Percentiles rank a stretch among this genome's conserved stretches.
Conservation (phyloP, 2,113 vertebrate species). For the Pomatostomus ruficeps region DNA sequence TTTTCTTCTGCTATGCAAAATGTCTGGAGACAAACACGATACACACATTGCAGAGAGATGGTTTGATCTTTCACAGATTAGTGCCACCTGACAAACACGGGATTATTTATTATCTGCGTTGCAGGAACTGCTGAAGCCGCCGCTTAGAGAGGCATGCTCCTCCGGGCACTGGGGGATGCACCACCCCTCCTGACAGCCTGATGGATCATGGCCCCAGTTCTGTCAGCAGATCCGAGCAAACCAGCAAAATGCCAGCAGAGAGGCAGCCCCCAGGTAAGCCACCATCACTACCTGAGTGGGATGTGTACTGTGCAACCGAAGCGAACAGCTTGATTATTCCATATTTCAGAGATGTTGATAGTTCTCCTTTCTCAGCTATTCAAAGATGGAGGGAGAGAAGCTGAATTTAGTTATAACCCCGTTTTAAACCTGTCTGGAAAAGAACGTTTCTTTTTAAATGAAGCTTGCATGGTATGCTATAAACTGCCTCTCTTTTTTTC, state of each 20-base stretch:
- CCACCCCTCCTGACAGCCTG: background rate
- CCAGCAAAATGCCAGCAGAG: background rate
- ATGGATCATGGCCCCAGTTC: background rate
- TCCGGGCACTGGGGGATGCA: background rate
- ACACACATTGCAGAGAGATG: background rate
- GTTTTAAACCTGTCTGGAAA: background rate
- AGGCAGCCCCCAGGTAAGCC: background rate
- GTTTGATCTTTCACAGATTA: constrained; percentile 46
- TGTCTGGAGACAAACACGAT: constrained; percentile 22
- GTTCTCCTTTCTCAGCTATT: background rate
- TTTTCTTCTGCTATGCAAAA: constrained; percentile 39
- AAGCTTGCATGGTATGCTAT: background rate
- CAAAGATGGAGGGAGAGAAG: background rate
- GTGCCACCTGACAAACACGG: background rate
- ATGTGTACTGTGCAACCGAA: background rate
- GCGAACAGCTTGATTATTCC: background rate
- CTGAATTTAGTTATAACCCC: background rate
- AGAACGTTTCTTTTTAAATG: background rate
- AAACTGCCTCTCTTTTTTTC: background rate
- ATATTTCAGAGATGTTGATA: background rate
- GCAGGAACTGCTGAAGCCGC: background rate
- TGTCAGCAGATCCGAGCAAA: accelerated
- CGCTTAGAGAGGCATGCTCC: background rate
- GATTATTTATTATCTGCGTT: constrained; percentile 7
- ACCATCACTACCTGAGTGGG: background rate